Evolutionary conservation across 2,888 invertebrate genomes (phyloP).

Genomic region (Entomobrya multifasciata): DNA sequence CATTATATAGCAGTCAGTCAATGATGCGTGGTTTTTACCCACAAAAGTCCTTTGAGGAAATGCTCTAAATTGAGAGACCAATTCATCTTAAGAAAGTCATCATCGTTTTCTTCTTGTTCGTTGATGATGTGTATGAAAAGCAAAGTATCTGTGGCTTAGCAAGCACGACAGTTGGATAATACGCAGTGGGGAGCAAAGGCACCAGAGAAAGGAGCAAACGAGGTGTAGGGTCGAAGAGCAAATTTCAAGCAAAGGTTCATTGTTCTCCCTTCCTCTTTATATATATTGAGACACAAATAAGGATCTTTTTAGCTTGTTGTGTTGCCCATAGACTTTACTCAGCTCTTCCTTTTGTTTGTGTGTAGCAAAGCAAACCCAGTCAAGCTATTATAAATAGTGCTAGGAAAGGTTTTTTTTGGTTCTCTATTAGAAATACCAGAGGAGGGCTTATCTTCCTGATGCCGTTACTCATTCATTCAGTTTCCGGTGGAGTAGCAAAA

Average conservation of each 20-base stretch:
- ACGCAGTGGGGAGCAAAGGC: constrained; percentile 34
- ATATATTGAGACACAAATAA: too few species aligned
- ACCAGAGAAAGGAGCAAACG: not conserved
- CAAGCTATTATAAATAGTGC: too few species aligned
- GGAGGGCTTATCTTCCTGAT: not conserved
- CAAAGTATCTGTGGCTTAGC: too few species aligned
- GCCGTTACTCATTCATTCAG: constrained; percentile 35
- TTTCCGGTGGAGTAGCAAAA: constrained; percentile 54
- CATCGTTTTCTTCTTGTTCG: not conserved
- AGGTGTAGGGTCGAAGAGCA: not conserved
- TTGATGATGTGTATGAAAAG: constrained; percentile 1
- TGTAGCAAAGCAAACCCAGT: too few species aligned
- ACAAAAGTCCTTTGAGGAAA: not conserved
- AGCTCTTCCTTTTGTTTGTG: too few species aligned
- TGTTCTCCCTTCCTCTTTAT: too few species aligned
- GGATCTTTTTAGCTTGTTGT: too few species aligned
- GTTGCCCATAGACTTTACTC: too few species aligned
- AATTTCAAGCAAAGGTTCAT: constrained; percentile 14
- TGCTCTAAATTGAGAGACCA: not conserved
- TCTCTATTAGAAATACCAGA: not conserved
- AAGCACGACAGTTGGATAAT: constrained; percentile 7
- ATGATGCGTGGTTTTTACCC: constrained; percentile 14
- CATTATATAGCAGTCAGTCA: constrained; percentile 13
- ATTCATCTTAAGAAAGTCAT: not conserved
- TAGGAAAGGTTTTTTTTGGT: not conserved